Evolutionary conservation across 2,797 vertebrate genomes (phyloP).

Genomic region (Margarornis squamiger): DNA sequence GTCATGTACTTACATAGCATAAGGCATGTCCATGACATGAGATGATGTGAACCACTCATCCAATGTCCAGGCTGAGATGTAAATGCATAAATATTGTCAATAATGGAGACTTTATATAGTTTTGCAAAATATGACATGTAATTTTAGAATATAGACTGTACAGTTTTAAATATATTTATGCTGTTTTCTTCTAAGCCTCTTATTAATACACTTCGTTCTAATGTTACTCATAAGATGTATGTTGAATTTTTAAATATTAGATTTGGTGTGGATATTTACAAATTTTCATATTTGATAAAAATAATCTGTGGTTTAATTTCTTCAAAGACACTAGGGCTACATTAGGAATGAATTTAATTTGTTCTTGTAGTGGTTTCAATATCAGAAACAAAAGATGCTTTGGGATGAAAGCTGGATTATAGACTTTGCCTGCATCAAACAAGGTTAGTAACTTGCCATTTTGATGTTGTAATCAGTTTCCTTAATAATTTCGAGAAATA

Average conservation of each 20-base stretch:
- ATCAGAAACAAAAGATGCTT: conserved; percentile 88
- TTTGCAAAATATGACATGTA: neutral
- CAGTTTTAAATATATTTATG: neutral
- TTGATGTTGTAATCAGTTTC: neutral
- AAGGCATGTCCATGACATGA: neutral
- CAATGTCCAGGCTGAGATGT: neutral
- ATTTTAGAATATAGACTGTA: neutral
- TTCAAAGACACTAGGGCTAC: neutral
- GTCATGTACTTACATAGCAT: neutral
- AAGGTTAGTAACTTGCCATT: conserved; percentile 71
- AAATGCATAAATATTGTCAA: neutral
- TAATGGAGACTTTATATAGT: neutral
- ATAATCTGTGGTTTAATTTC: neutral
- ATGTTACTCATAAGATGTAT: neutral
- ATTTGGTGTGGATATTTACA: neutral
- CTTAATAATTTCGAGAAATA: neutral
- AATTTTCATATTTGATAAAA: neutral
- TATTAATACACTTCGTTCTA: neutral
- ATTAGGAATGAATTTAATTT: neutral
- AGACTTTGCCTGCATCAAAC: conserved; percentile 82
- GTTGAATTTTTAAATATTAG: neutral
- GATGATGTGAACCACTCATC: neutral
- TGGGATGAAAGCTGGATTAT: conserved; percentile 90
- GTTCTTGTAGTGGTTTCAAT: conserved; percentile 81
- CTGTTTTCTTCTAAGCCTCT: neutral